Percentiles rank a stretch among this genome's conserved stretches.
These are phyloP conservation scores for Falco novaeseelandiae DNA, from an alignment of 2,797 vertebrate genomes.

Conservation along the genomic window DNA sequence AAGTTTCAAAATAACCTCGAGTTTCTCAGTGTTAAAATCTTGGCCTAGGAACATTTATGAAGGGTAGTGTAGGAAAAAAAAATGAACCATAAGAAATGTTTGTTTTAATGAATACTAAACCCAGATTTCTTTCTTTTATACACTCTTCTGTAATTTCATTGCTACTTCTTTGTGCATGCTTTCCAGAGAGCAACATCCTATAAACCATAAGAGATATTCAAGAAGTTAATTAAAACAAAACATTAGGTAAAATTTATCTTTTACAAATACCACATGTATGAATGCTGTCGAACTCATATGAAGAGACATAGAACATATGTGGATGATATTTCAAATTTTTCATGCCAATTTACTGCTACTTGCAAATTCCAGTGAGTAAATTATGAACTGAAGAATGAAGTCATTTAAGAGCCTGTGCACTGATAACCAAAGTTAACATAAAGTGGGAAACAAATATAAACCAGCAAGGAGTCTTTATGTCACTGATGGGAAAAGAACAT, in stretches of 20 bases:
- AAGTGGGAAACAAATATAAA: slow-evolving; percentile 11
- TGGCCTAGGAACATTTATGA: not conserved
- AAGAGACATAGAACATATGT: not conserved
- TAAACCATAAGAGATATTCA: not conserved
- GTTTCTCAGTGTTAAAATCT: not conserved
- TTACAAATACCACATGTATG: not conserved
- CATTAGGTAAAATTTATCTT: not conserved
- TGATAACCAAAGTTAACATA: slow-evolving; percentile 14
- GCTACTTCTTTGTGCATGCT: not conserved
- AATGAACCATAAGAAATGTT: not conserved
- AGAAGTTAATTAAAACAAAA: slow-evolving; percentile 33
- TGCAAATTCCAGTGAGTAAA: slow-evolving; percentile 3
- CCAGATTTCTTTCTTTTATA: not conserved
- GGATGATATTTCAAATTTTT: not conserved
- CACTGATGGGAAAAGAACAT: not conserved
- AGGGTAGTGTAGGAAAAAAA: not conserved
- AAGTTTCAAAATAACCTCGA: not conserved
- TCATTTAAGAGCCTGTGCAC: not conserved
- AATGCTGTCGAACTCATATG: not conserved
- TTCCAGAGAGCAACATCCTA: not conserved
- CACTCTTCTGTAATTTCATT: not conserved
- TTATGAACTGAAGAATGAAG: slow-evolving; percentile 1
- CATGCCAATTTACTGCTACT: not conserved
- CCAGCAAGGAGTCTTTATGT: not conserved
- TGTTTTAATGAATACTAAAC: not conserved